These are phyloP conservation scores for Emydoidea blandingii DNA, from an alignment of 2,797 vertebrate genomes.

Conservation along the genomic window DNA sequence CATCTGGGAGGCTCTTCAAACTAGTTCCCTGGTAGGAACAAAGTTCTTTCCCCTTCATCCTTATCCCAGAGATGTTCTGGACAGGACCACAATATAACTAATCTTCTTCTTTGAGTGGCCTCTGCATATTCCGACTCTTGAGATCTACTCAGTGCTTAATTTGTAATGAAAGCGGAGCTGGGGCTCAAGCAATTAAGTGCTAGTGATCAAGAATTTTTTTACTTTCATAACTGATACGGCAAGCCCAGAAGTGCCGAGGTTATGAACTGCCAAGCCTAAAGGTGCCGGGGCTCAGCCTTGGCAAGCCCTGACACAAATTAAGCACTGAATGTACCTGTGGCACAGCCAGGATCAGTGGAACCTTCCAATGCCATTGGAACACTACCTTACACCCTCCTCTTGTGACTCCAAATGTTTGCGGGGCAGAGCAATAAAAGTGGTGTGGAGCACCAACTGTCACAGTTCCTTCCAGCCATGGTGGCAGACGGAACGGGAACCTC, in stretches of 20 bases:
- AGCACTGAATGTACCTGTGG: background rate
- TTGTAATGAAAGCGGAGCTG: no score
- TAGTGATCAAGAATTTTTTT: no score
- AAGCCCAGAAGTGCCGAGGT: no score
- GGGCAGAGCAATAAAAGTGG: background rate
- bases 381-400: background rate
- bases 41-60: background rate
- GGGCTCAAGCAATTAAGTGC: no score
- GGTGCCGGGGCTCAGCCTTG: no score
- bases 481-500: background rate
- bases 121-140: background rate
- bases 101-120: background rate
- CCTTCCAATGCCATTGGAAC: background rate
- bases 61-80: background rate
- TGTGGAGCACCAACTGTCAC: background rate
- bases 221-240: no score
- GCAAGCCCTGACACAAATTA: no score
- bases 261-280: no score
- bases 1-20: background rate
- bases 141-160: no score
- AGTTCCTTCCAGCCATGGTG: background rate
- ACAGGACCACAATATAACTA: background rate
- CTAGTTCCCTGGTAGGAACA: background rate
- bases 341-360: background rate
- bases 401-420: background rate